Conservation (phyloP, 2,113 vertebrate species). For the Serinus canaria region DNA sequence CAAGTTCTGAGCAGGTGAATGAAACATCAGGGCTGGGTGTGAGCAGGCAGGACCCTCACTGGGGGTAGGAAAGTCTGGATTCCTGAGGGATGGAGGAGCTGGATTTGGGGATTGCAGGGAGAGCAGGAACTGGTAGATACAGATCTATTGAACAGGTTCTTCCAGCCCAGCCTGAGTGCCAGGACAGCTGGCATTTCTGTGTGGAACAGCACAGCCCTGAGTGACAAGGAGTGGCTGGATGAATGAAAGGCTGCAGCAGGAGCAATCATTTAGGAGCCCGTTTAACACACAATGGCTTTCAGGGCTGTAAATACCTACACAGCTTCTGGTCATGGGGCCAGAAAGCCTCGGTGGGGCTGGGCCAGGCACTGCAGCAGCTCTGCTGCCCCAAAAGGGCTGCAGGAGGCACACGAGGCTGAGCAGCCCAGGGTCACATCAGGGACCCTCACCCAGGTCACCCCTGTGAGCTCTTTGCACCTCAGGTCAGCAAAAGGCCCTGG, state of each 20-base stretch:
- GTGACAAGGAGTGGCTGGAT: conserved; percentile 7
- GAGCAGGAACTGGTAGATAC: neutral
- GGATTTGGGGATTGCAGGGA: neutral
- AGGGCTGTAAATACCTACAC: conserved; percentile 11
- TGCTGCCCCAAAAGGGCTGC: neutral
- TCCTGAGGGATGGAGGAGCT: neutral
- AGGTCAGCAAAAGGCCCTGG: fast-evolving
- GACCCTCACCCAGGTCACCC: neutral
- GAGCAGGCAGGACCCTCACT: neutral
- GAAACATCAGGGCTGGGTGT: neutral
- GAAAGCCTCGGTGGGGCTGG: neutral
- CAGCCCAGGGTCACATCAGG: neutral
- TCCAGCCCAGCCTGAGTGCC: conserved; percentile 43
- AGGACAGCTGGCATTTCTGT: conserved; percentile 7
- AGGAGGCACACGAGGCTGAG: fast-evolving
- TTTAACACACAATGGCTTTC: neutral
- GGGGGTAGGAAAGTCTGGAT: neutral
- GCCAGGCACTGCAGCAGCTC: neutral
- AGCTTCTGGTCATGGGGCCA: neutral
- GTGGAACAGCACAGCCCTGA: neutral
- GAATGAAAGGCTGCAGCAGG: neutral
- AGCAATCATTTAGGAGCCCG: neutral
- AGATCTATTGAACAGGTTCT: conserved; percentile 54
- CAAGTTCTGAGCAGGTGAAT: neutral
- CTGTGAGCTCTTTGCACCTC: neutral